Percentiles rank a stretch among this genome's conserved stretches.
Conservation (phyloP, 92 coral and sea anemone genomes). For the Phenganax stokvisi region DNA sequence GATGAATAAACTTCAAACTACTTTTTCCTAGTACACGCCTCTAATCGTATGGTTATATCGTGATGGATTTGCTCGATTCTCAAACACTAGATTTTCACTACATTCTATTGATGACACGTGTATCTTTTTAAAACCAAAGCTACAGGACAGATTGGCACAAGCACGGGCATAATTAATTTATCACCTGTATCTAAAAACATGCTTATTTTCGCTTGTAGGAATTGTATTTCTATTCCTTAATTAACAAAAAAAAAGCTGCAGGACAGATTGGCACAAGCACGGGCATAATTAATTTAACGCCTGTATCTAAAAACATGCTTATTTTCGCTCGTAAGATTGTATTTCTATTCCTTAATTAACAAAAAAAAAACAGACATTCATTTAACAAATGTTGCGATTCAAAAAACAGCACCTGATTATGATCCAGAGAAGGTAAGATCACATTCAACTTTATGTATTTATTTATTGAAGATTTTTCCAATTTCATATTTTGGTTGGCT, state of each 20-base stretch:
- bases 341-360: constrained; percentile 28
- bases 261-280: background rate
- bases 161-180: background rate
- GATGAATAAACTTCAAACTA: background rate
- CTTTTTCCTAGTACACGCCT: constrained; percentile 61
- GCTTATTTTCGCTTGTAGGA: background rate
- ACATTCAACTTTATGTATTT: background rate
- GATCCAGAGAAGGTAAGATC: constrained; percentile 87
- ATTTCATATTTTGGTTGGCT: background rate
- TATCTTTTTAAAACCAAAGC: constrained; percentile 55
- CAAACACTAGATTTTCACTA: constrained; percentile 89
- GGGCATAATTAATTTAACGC: background rate
- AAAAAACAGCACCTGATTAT: constrained; percentile 98
- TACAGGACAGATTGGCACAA: background rate
- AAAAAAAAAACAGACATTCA: constrained; percentile 57
- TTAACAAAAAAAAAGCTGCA: background rate
- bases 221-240: constrained; percentile 3
- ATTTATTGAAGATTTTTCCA: background rate
- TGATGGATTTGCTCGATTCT: constrained; percentile 96
- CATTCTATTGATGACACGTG: constrained; percentile 95
- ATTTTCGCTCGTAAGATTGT: background rate
- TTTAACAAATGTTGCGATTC: constrained; percentile 96
- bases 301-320: too few relatives aligned
- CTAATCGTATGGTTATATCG: constrained; percentile 89
- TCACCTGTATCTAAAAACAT: background rate